A percentile compares a stretch with the other conserved stretches of the same genome.
Conservation (phyloP, 2,113 vertebrate species). For the Laterallus jamaicensis region DNA sequence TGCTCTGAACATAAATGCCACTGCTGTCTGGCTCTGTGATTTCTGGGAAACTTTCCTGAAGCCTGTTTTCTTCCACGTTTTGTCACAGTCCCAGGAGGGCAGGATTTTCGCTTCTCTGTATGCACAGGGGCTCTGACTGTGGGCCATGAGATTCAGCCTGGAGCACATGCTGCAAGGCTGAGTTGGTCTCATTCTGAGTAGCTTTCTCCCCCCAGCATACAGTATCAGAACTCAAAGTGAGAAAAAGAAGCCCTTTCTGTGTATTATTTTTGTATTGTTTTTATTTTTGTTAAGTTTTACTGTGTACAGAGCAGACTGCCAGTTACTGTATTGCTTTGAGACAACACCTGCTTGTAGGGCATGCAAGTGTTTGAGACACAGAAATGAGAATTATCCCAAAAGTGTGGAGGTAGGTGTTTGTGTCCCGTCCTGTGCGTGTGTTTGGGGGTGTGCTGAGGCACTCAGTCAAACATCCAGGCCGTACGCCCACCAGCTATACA, state of each 20-base stretch:
- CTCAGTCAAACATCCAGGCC: not conserved
- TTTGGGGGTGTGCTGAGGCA: not conserved
- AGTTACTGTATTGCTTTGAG: not conserved
- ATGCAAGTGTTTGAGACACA: not conserved
- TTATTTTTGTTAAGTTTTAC: not conserved
- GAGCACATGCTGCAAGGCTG: not conserved
- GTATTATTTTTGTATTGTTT: not conserved
- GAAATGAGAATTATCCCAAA: not conserved
- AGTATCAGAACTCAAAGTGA: not conserved
- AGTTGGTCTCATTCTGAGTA: not conserved
- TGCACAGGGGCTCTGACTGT: not conserved
- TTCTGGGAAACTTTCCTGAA: slow-evolving; percentile 57
- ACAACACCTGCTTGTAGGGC: not conserved
- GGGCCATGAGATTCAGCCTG: not conserved
- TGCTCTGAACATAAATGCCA: slow-evolving; percentile 24
- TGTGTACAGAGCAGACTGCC: not conserved
- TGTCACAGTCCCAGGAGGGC: not conserved
- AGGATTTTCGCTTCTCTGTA: not conserved
- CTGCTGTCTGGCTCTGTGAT: not conserved
- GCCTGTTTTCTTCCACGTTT: not conserved
- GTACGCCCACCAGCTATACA: not conserved
- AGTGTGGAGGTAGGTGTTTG: not conserved
- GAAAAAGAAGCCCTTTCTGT: not conserved
- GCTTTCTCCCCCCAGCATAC: not conserved
- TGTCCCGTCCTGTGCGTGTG: not conserved